phyloP scores from a whole-genome alignment of 2,797 vertebrate species.

The Pantherophis alleghaniensis region DNA sequence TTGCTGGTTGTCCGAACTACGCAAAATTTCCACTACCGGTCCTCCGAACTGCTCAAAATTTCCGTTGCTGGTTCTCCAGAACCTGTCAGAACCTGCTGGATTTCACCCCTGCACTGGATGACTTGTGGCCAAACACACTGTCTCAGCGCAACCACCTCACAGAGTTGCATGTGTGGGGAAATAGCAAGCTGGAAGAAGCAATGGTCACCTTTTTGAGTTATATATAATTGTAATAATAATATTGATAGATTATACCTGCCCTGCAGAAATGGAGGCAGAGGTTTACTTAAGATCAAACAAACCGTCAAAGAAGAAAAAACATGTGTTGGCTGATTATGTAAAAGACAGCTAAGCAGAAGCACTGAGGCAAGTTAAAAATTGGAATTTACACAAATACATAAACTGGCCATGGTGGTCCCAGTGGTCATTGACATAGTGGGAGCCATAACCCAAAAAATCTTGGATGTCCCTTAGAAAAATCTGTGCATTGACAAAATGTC shows the following conservation, averaged over 20 bases:
- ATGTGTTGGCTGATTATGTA: background rate
- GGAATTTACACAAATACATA: background rate
- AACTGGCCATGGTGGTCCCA: background rate
- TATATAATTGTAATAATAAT: background rate
- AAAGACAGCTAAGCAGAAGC: background rate
- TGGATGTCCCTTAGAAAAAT: background rate
- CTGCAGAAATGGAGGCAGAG: background rate
- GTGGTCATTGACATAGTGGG: background rate
- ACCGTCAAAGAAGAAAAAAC: background rate
- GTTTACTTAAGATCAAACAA: background rate
- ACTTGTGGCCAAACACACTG: background rate
- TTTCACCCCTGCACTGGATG: background rate
- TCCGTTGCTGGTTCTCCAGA: no score
- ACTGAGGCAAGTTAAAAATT: background rate
- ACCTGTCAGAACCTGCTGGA: no score
- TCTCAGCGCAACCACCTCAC: background rate
- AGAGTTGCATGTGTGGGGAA: background rate
- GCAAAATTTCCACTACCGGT: no score
- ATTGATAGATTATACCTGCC: background rate
- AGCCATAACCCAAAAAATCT: background rate
- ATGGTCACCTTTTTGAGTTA: background rate
- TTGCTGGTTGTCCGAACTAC: no score
- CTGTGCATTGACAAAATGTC: background rate
- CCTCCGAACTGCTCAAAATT: no score
- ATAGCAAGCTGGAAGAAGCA: background rate